Conservation (phyloP, 2,113 vertebrate genomes). For the Gnathonemus echidnorhynchus region DNA sequence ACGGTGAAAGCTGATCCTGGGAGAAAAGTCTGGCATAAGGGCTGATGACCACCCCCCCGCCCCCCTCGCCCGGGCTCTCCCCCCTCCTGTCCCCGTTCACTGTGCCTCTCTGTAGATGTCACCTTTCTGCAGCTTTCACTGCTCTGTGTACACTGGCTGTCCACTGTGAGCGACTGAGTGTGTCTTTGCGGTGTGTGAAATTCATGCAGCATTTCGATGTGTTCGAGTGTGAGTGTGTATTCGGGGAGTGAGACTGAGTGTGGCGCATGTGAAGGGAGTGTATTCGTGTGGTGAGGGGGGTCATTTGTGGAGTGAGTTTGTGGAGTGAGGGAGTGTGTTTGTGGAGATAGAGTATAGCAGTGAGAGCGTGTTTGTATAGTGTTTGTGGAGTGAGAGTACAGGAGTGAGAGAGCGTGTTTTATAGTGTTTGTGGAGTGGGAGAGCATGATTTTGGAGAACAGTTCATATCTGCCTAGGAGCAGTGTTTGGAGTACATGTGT, state of each 20-base stretch:
- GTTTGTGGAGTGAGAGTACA: neutral
- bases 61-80: neutral
- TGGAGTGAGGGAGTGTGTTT: neutral
- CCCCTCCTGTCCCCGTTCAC: neutral
- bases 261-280: neutral
- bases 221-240: neutral
- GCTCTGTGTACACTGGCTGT: neutral
- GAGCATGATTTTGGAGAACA: neutral
- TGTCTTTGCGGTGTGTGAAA: neutral
- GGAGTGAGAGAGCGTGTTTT: neutral
- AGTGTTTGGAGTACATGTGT: neutral
- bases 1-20: conserved; percentile 35
- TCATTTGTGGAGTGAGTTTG: neutral
- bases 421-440: neutral
- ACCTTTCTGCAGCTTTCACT: neutral
- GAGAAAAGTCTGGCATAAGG: conserved; percentile 1
- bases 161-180: neutral
- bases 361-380: neutral
- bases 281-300: neutral
- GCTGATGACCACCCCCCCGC: neutral
- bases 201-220: neutral
- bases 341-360: neutral
- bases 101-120: neutral
- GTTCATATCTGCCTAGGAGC: neutral
- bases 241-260: neutral